Evolutionary conservation across 2,888 invertebrate genomes (phyloP).

Genomic region (Cephus runcator): DNA sequence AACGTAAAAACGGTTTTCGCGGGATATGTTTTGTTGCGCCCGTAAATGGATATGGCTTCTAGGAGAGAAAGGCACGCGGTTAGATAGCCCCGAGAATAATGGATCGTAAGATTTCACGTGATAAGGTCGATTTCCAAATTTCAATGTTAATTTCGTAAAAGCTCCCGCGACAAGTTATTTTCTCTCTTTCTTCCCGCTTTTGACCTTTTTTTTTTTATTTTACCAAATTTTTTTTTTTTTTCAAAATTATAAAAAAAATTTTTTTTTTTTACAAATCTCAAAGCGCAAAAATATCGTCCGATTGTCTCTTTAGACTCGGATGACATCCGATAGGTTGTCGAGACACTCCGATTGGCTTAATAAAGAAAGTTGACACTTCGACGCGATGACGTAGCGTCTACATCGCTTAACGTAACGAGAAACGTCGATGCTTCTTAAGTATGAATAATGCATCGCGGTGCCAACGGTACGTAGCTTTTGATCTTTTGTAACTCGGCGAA

Average conservation of each 20-base stretch:
- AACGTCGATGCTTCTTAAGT: conserved; percentile 35
- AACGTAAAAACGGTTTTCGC: background rate
- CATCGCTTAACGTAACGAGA: conserved; percentile 9
- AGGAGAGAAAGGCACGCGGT: background rate
- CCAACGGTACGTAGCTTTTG: conserved; percentile 35
- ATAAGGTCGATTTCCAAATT: background rate
- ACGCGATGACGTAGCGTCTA: conserved; percentile 16
- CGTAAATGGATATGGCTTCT: background rate
- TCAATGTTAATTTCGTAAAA: background rate
- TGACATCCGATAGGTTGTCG: background rate
- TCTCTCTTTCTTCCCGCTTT: background rate
- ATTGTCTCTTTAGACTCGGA: rapidly evolving
- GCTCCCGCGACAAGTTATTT: background rate
- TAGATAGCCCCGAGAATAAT: background rate
- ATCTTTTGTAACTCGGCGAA: conserved; percentile 45
- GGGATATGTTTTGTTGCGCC: background rate
- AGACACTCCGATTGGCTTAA: conserved; percentile 11
- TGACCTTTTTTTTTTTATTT: too few relatives aligned
- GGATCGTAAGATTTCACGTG: background rate
- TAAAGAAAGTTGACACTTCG: conserved; percentile 36
- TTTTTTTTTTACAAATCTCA: too few relatives aligned
- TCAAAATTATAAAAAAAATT: background rate
- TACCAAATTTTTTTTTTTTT: too few relatives aligned
- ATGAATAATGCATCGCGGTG: conserved; percentile 47
- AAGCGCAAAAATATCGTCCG: background rate